Evolutionary conservation across 2,113 vertebrate genomes (phyloP), one percentile per base, ranked within the genome.

Genomic region (Origma solitaria): DNA sequence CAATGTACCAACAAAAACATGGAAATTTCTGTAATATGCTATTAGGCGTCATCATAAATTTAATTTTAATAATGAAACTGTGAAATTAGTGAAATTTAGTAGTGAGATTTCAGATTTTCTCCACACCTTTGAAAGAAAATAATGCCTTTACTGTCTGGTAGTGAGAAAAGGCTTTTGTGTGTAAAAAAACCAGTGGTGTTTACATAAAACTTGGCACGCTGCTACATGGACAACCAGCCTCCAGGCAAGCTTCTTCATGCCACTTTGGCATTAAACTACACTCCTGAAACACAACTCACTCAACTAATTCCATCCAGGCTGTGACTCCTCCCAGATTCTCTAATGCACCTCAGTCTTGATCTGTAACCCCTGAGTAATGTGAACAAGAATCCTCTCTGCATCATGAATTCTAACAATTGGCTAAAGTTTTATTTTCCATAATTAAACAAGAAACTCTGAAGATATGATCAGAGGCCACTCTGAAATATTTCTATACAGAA

Each of bases 331-430:
- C 81, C 31, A 76, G 90, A 68, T 88, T 87, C 80, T 92, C 82
- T 71, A 94, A 97, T 96, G 95, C 93, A 97, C 95, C 92, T 97
- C 93, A 96, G 96, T 96, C 95, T 96, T 95, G 85, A 95, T 81
- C 96, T 35, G 72, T 64, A 83, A 93, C 50, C 66, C 30, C 27
- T 4, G 8, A 70, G 60, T 23, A 92, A 83, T 51, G 27, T 40
- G 71, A 88, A 45, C 17, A 44, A 92, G 79, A 65, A 87, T 79
- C 69, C 47, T 51, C 30, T 66, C 78, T 72, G 23, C 45, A 28
- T 24, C 1, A 0, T 21, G 40, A 11, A 0, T 18, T 58, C 40
- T 22, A 35, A 78, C 17, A 10, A 44, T 38, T 66, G 22, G 15
- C 47, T 68, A 38, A 65, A n/a, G 31, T 28, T 31, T 20, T 66